Evolutionary conservation across 2,797 vertebrate genomes (phyloP), one percentile per base, ranked within the genome.

Genomic region (Toxotes lorentzi): DNA sequence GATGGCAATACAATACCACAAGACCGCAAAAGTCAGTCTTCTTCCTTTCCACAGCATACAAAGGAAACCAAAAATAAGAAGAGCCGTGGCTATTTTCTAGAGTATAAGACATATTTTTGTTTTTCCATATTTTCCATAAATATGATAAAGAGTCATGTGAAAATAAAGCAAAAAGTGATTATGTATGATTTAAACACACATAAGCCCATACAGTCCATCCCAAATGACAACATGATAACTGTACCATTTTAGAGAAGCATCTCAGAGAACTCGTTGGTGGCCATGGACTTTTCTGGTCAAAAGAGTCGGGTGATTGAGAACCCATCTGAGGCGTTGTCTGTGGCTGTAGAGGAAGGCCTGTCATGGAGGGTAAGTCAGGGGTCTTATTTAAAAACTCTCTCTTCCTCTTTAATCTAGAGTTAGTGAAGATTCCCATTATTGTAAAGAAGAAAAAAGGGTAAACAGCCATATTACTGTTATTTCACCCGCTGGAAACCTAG

Each of bases 241-340:
- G 56, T 81, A 24, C 60, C 6, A 81, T 92, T 95, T 71, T 92
- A 99, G 98, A 98, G 97, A 86, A 99, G 98, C 91, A 96, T 97
- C 93, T 99, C 98, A 9, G 98, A 99, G 92, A 99, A 97, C 92
- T 99, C 97, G 32, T 94, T 99, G 73, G 98, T 99, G 90, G 98
- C 98, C 86, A 99, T 99, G 97, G 98, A 99, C 93, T 99, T 99
- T 90, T 99, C 98, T 59, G 98, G 98, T 76, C 96, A 97, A 86
- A 97, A 95, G 93, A 97, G 96, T 90, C 95, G 98, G 76, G 96
- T 99, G 88, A 99, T 99, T 50, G 97, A 99, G 91, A 99, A 99
- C 91, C 98, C 98, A 5, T 96, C 96, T 0, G 98, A 99, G 94
- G 98, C 94, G 6, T 92, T 99, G 79, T 98, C 97, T 12, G 97